phyloP scores from a whole-genome alignment of 2,113 vertebrate genomes.

The Aegypius monachus region DNA sequence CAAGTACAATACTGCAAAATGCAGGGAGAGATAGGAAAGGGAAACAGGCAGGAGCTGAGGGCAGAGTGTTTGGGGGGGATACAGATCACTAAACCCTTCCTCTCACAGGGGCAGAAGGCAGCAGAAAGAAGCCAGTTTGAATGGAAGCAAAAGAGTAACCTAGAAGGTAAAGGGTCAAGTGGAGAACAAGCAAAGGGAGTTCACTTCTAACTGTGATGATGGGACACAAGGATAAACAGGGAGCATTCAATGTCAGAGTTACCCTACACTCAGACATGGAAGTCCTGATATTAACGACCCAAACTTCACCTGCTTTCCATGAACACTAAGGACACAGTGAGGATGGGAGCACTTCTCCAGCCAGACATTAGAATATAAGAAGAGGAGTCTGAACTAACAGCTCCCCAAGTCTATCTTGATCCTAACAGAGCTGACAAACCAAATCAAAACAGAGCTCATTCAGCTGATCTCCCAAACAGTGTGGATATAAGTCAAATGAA shows the following conservation, averaged over 20 bases:
- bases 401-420: neutral
- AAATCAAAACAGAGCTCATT: neutral
- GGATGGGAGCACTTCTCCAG: neutral
- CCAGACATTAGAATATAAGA: neutral
- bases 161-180: neutral
- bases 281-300: neutral
- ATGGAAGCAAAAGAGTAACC: neutral
- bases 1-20: neutral
- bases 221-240: neutral
- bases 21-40: neutral
- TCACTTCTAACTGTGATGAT: neutral
- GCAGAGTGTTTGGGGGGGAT: neutral
- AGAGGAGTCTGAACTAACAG: conserved; percentile 54
- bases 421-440: conserved; percentile 8
- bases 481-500: neutral
- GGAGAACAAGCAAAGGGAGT: neutral
- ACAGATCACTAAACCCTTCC: neutral
- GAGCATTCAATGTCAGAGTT: neutral
- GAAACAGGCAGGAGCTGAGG: neutral
- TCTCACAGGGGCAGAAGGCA: neutral
- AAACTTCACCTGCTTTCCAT: neutral
- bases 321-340: neutral
- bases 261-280: conserved; percentile 2
- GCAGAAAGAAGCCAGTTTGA: neutral
- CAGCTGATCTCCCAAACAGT: neutral